Percentiles rank a stretch among this genome's conserved stretches.
Conservation (phyloP, 2,888 invertebrate species). For the Buathra laborator region DNA sequence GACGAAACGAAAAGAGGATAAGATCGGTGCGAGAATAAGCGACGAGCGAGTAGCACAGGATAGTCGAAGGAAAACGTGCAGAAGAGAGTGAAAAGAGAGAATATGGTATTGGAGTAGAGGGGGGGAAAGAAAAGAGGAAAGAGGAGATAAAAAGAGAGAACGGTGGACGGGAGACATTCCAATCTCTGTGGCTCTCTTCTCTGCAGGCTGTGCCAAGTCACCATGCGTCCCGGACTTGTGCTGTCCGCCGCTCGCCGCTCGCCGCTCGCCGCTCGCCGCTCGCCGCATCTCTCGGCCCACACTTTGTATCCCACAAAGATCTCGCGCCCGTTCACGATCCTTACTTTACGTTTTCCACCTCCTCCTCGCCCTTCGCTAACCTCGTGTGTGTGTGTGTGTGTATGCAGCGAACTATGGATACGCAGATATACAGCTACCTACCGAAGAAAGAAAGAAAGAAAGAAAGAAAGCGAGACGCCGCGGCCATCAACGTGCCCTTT, state of each 20-base stretch:
- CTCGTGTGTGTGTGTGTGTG: neutral
- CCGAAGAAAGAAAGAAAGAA: slow-evolving; percentile 33
- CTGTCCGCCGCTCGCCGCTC: slow-evolving; percentile 67
- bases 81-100: slow-evolving; percentile 24
- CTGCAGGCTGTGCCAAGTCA: slow-evolving; percentile 76
- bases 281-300: slow-evolving; percentile 42
- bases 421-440: slow-evolving; percentile 8
- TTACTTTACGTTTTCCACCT: slow-evolving; percentile 8
- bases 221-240: slow-evolving; percentile 64
- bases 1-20: slow-evolving; percentile 52
- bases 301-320: slow-evolving; percentile 56
- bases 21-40: slow-evolving; percentile 68
- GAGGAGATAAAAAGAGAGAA: slow-evolving; percentile 38
- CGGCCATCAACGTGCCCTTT: slow-evolving; percentile 10
- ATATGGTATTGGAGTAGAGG: slow-evolving; percentile 7
- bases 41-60: slow-evolving; percentile 54
- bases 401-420: neutral
- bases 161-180: slow-evolving; percentile 83
- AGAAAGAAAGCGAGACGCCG: slow-evolving; percentile 45
- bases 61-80: slow-evolving; percentile 62
- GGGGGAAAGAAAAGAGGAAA: neutral
- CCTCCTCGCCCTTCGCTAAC: neutral
- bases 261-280: slow-evolving; percentile 63
- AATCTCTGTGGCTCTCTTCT: slow-evolving; percentile 79
- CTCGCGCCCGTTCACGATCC: slow-evolving; percentile 49